Percentiles rank a stretch among this genome's conserved stretches.
Conservation (phyloP, 2,888 invertebrate genomes). For the Prionchulus punctatus region DNA sequence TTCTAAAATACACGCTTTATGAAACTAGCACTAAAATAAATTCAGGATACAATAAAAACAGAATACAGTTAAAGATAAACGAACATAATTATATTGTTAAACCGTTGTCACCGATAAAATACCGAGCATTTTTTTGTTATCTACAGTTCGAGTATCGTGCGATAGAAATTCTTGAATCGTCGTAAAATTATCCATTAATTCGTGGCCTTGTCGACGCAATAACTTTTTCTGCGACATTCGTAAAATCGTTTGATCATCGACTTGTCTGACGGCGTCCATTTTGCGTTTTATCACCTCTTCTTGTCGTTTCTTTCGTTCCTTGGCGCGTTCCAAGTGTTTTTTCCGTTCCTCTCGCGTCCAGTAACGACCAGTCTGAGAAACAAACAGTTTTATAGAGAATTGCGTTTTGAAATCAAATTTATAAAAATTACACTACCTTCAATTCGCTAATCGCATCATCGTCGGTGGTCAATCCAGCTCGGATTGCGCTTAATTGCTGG, state of each 20-base stretch:
- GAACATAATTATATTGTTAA: no score
- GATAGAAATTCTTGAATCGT: constrained; percentile 46
- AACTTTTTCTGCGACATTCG: constrained; percentile 41
- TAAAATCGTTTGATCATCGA: constrained; percentile 29
- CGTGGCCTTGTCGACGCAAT: constrained; percentile 34
- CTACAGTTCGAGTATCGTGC: constrained; percentile 37
- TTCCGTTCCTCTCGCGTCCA: constrained; percentile 60
- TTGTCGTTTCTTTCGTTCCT: constrained; percentile 43
- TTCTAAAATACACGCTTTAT: no score
- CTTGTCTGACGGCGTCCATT: constrained; percentile 16
- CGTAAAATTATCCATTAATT: constrained; percentile 42
- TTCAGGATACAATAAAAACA: no score
- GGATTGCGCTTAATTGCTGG: constrained; percentile 48
- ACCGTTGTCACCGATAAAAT: constrained; percentile 39
- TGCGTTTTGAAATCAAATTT: neutral
- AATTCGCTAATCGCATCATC: constrained; percentile 60
- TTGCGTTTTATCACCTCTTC: constrained; percentile 25
- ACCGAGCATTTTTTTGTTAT: constrained; percentile 30
- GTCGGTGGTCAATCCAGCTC: constrained; percentile 54
- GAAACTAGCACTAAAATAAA: no score
- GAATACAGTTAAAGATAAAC: no score
- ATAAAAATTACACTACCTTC: constrained; percentile 35
- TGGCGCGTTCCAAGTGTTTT: constrained; percentile 52
- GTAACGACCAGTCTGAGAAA: constrained; percentile 45
- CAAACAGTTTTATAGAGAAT: no score